Percentiles rank a stretch among this genome's conserved stretches.
Evolutionary conservation across 2,113 vertebrate genomes (phyloP).

Genomic region (Tenrec ecaudatus): DNA sequence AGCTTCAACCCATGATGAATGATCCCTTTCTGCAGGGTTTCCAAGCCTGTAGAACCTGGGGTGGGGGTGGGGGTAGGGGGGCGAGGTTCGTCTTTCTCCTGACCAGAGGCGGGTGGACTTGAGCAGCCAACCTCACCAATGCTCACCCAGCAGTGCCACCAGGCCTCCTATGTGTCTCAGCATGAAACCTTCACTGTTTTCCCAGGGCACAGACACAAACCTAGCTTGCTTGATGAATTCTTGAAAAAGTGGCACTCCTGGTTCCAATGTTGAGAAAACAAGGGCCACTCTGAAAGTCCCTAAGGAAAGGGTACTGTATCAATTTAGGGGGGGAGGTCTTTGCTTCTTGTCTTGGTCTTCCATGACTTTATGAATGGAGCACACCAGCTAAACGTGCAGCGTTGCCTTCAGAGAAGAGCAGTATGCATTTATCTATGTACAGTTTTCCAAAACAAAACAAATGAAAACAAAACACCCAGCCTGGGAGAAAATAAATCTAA

Average conservation of each 20-base stretch:
- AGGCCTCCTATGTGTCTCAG: background rate
- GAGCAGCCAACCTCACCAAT: too few species aligned
- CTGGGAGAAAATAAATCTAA: conserved; percentile 56
- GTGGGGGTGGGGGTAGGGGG: too few species aligned
- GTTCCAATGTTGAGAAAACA: conserved; percentile 34
- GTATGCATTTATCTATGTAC: conserved; percentile 32
- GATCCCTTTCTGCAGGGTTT: too few species aligned
- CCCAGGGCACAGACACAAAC: background rate
- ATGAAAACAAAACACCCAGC: conserved; percentile 19
- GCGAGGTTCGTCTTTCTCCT: too few species aligned
- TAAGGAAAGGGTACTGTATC: background rate
- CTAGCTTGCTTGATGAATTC: background rate
- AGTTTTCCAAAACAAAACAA: conserved; percentile 29
- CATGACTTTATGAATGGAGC: conserved; percentile 23
- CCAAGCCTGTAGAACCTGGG: too few species aligned
- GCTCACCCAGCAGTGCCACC: too few species aligned
- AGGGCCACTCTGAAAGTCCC: conserved; percentile 18
- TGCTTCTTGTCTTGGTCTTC: conserved; percentile 44
- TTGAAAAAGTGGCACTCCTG: conserved; percentile 24
- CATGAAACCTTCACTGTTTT: conserved; percentile 10
- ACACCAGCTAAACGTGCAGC: background rate
- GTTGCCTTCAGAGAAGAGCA: conserved; percentile 47
- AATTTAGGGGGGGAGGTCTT: background rate
- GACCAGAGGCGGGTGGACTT: too few species aligned
- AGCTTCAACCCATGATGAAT: too few species aligned